Evolutionary conservation across 23 tunicate genomes (phyloP), one percentile per base, ranked within the genome.

Genomic region (Diplosoma virens): DNA sequence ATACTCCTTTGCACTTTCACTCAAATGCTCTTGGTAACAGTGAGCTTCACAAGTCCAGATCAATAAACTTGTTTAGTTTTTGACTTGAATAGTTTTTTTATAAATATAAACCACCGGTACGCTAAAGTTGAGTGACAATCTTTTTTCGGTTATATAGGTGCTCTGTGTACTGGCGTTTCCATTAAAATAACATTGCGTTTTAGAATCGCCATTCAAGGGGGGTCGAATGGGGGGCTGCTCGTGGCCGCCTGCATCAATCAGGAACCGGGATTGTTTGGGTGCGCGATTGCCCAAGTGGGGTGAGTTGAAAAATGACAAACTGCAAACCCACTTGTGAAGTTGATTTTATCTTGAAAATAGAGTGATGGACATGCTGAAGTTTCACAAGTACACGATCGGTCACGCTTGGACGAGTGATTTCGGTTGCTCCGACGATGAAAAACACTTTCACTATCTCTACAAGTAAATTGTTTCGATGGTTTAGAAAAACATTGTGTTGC

Each of bases 201-300:
- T 69, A 92, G 97, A 36, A 25, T 95, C 24, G 67, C 88, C 0
- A 95, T 95, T 37, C 67, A 84, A 46, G 99, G 99, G 1, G 99
- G 99, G 1, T 95, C 99, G 3, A 95, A 95, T 54, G 99, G 99
- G 14, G 99, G 99, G n/a, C 66, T 95, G 32, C 66, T 95, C 34
- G 99, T 95, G 20, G 99, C 76, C 0, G 99, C 99, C 70, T 95
- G 96, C 37, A 77, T 95, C 46, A 95, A 95, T 46, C 99, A 95
- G 36, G 29, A 85, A 36, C 99, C 99, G 25, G 93, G 89, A n/a
- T 58, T 95, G 46, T 95, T 84, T 64, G 95, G 99, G 0, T 91
- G 96, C 60, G 99, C 96, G 0, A 95, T 95, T 26, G 96, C 99
- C 2, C 97, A 92, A 92, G 97, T 92, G 1, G 97, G 97, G 97